phyloP scores from a whole-genome alignment of 2,888 invertebrate genomes.

The Leucozona laternaria region DNA sequence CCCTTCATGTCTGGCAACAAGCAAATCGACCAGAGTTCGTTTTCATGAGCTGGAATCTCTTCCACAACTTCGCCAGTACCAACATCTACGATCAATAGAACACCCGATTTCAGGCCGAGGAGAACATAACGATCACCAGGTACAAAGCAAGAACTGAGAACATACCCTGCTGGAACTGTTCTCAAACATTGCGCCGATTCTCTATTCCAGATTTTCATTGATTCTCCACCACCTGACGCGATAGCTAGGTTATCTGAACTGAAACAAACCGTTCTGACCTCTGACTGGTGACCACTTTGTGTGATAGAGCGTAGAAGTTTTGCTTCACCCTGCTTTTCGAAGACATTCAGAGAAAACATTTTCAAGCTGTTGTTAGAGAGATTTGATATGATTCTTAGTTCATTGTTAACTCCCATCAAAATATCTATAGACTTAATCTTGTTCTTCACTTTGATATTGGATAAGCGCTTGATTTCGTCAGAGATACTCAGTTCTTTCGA shows the following conservation, averaged over 20 bases:
- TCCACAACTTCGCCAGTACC: conserved; percentile 92
- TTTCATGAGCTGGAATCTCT: conserved; percentile 91
- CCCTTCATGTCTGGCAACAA: conserved; percentile 93
- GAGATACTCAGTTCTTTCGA: conserved; percentile 85
- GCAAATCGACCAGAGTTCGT: conserved; percentile 91
- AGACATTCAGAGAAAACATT: conserved; percentile 86
- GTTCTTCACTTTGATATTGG: conserved; percentile 87
- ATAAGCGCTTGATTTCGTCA: conserved; percentile 90
- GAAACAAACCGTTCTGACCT: conserved; percentile 93
- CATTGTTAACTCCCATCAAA: conserved; percentile 88
- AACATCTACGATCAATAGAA: conserved; percentile 92
- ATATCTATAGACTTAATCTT: conserved; percentile 90
- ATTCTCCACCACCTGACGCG: conserved; percentile 93
- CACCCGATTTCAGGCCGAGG: conserved; percentile 93
- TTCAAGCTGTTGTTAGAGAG: conserved; percentile 91
- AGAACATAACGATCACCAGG: conserved; percentile 95
- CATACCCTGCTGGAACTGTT: conserved; percentile 88
- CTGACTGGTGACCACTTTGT: conserved; percentile 93
- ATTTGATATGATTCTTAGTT: conserved; percentile 88
- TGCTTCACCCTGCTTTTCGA: conserved; percentile 83
- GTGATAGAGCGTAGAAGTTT: conserved; percentile 87
- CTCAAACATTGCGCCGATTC: conserved; percentile 88
- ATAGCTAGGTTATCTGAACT: conserved; percentile 96
- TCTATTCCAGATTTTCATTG: conserved; percentile 96
- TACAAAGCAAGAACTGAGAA: conserved; percentile 89